A percentile compares a stretch with the other conserved stretches of the same genome.
Conservation (phyloP, 2,797 vertebrate species). For the Huso huso region DNA sequence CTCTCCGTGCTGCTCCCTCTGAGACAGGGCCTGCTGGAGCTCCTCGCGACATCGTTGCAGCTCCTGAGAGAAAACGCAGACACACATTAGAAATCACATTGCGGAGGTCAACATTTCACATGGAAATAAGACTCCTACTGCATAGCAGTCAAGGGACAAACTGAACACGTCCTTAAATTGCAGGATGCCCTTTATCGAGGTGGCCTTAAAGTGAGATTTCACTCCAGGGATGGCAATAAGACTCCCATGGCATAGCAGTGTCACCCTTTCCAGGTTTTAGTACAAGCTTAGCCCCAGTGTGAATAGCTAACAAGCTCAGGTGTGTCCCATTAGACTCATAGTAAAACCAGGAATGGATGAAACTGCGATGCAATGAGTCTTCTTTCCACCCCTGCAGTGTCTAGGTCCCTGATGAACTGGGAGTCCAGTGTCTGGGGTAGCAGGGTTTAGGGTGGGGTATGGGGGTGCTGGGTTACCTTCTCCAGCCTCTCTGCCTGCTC, state of each 20-base stretch:
- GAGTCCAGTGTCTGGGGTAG: neutral
- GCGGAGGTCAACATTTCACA: neutral
- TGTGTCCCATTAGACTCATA: no score
- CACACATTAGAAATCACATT: neutral
- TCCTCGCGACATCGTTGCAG: slow-evolving; percentile 49
- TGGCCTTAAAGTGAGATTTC: no score
- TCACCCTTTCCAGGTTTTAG: no score
- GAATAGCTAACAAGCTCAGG: no score
- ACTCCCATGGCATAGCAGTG: no score
- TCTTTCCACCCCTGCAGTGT: no score
- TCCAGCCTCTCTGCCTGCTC: slow-evolving; percentile 52
- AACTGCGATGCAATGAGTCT: neutral
- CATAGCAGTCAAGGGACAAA: no score
- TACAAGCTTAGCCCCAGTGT: no score
- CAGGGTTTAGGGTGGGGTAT: slow-evolving; percentile 8
- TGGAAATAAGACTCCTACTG: neutral
- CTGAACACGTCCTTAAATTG: no score
- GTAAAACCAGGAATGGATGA: neutral
- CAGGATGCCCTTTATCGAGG: no score
- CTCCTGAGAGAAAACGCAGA: slow-evolving; percentile 54
- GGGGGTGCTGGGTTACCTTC: slow-evolving; percentile 57
- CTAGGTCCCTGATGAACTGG: slow-evolving; percentile 2
- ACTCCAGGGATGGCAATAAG: neutral
- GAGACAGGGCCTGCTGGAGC: slow-evolving; percentile 51
- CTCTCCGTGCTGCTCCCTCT: slow-evolving; percentile 55